Base-by-base conservation (phyloP, 2,797 vertebrate genomes). In the Brachyalestes nurse region DNA sequence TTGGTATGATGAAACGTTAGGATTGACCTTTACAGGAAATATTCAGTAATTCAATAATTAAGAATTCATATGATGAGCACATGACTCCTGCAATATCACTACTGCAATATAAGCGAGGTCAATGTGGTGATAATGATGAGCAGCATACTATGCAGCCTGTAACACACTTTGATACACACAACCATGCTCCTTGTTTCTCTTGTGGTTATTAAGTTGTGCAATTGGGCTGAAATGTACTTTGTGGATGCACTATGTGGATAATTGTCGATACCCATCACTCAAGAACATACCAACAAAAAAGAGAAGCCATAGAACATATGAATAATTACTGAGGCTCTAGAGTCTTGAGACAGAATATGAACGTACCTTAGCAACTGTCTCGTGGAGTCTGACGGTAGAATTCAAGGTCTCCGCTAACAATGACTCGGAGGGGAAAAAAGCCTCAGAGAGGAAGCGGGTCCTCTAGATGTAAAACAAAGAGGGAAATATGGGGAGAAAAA, bases 321-420 rank as follows among this genome's bases (percentile, higher is more conserved):
- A 82, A 61, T 72, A 75, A 67, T 72, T 61, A 70, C 12, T 45
- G 2, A 19, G 34, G 4, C 10, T 23, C 66, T 77, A 34, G 16
- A 78, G 23, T 71, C 45, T 60, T 25, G 71, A 80, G 67, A 45
- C 53, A 19, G 34, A 67, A n/a, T 23, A 67, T 21, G 21, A 65
- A 83, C 88, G 89, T 95, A 99, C 97, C 97, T 97, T 98, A 51
- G 95, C 93, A 85, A 98, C 91, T 70, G 91, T 95, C 88, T 97
- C 95, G 0, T 98, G 97, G 82, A 97, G 95, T 65, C 84, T 93
- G 92, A 97, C 97, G 84, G 92, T 92, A 0, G 96, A 94, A 90
- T 97, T 96, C 77, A 94, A 75, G 64, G 94, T 94, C 88, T 95
- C 92, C 51, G 88, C 86, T 88, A 84, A 87, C 47, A 89, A 92